Evolutionary conservation across 2,888 invertebrate genomes (phyloP).

Genomic region (Agrotis puta): DNA sequence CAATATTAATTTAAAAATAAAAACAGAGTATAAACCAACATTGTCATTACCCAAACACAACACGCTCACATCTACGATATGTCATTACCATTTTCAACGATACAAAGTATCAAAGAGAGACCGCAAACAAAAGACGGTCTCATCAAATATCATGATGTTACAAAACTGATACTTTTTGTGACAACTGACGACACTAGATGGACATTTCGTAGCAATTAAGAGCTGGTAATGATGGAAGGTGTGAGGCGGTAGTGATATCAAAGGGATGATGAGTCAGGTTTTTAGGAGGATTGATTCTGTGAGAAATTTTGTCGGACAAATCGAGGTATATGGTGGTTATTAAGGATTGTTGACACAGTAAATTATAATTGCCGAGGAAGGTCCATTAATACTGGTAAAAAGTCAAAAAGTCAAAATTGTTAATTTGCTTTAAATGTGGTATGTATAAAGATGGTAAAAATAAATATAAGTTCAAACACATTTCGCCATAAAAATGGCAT

Average conservation of each 20-base stretch:
- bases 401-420: too few relatives aligned
- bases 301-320: conserved; percentile 34
- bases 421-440: too few relatives aligned
- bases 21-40: conserved; percentile 22
- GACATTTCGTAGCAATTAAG: conserved; percentile 73
- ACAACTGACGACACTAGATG: conserved; percentile 76
- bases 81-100: conserved; percentile 61
- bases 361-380: conserved; percentile 7
- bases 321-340: conserved; percentile 18
- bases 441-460: too few relatives aligned
- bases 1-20: background rate
- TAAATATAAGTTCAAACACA: too few relatives aligned
- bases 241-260: conserved; percentile 52
- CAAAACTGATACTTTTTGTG: conserved; percentile 76
- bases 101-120: conserved; percentile 65
- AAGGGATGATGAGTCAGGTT: conserved; percentile 58
- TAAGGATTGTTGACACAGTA: conserved; percentile 1
- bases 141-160: conserved; percentile 76
- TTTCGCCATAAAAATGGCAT: too few relatives aligned
- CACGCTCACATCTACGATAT: conserved; percentile 33
- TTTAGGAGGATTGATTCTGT: conserved; percentile 25
- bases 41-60: conserved; percentile 38
- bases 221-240: conserved; percentile 64
- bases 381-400: too few relatives aligned
- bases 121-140: conserved; percentile 66